phyloP scores from a whole-genome alignment of 2,888 invertebrate genomes.

The Athetis lepigone region DNA sequence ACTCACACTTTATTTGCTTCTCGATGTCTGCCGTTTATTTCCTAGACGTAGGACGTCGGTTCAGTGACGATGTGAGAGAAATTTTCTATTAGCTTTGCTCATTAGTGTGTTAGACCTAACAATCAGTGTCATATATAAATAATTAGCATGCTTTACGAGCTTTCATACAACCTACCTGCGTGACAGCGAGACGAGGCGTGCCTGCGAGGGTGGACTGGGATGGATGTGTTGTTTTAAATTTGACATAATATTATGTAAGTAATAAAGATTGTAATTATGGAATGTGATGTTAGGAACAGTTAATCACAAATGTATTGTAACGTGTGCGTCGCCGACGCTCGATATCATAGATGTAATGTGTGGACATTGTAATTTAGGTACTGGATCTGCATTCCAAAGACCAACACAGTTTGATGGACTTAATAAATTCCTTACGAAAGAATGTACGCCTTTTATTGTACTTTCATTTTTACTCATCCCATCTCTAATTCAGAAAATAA shows the following conservation, averaged over 20 bases:
- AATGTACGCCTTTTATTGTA: conserved; percentile 52
- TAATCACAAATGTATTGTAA: conserved; percentile 63
- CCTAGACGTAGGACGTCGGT: conserved; percentile 68
- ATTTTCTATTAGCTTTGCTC: conserved; percentile 73
- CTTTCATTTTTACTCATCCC: not conserved
- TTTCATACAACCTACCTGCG: conserved; percentile 68
- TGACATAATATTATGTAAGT: conserved; percentile 57
- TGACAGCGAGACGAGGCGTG: conserved; percentile 51
- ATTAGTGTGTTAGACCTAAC: conserved; percentile 79
- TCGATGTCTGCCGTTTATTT: conserved; percentile 77
- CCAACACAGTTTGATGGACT: conserved; percentile 88
- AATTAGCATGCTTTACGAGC: conserved; percentile 79
- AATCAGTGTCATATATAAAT: conserved; percentile 69
- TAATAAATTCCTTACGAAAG: conserved; percentile 80
- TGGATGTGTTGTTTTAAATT: conserved; percentile 56
- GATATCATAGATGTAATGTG: conserved; percentile 78
- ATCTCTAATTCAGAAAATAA: too few species aligned
- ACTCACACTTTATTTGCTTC: conserved; percentile 84
- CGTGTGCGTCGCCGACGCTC: conserved; percentile 52
- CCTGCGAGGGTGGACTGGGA: conserved; percentile 37
- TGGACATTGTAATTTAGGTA: conserved; percentile 80
- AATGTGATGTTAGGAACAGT: conserved; percentile 59
- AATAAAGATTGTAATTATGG: conserved; percentile 48
- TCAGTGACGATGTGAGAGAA: conserved; percentile 58
- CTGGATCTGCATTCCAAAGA: conserved; percentile 89